Evolutionary conservation across 2,113 vertebrate species (phyloP).

Genomic region (Hemichromis elongatus): DNA sequence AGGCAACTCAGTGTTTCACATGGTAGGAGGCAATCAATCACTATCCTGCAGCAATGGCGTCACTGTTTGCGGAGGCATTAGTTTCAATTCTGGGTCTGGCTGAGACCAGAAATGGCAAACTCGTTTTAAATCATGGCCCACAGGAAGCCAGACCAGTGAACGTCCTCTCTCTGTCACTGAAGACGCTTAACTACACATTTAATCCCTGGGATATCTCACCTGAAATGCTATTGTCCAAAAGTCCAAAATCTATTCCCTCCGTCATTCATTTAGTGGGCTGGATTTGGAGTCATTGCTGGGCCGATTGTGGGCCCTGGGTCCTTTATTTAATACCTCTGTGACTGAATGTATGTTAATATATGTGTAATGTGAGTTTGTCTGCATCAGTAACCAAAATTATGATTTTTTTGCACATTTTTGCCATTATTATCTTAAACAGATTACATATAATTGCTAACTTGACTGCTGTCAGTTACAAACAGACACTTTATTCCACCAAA

Average conservation of each 20-base stretch:
- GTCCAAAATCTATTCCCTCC: not conserved
- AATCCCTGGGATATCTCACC: not conserved
- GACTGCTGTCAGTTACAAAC: not conserved
- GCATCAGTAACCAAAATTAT: not conserved
- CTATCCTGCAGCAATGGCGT: not conserved
- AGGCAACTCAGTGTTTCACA: not conserved
- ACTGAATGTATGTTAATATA: not conserved
- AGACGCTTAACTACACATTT: too few species aligned
- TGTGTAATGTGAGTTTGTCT: not conserved
- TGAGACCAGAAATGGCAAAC: not conserved
- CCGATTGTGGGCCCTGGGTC: not conserved
- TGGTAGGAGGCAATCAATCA: not conserved
- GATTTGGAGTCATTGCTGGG: not conserved
- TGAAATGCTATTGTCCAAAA: not conserved
- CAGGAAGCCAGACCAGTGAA: not conserved
- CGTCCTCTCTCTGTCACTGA: not conserved
- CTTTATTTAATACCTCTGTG: not conserved
- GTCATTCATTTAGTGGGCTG: not conserved
- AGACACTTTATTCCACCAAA: not conserved
- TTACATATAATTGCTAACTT: not conserved
- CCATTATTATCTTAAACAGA: not conserved
- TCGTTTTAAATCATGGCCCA: not conserved
- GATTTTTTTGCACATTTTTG: not conserved
- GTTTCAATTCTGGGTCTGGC: not conserved
- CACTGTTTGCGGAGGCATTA: not conserved